Evolutionary conservation across 2,797 vertebrate species (phyloP).

Genomic region (Mastacembelus armatus): DNA sequence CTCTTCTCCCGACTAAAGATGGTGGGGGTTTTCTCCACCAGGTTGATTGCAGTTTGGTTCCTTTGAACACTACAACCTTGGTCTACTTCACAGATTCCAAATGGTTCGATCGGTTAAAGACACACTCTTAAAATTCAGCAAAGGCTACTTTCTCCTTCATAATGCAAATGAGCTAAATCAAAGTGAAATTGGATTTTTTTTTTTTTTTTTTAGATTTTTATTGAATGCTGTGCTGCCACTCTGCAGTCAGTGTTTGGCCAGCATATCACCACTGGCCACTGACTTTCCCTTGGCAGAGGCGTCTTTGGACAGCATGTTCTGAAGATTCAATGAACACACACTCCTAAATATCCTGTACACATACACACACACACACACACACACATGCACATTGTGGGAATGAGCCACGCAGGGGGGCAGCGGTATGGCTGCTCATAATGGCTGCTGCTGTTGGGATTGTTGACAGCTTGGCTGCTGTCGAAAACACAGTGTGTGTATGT

Average conservation of each 20-base stretch:
- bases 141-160: slow-evolving; percentile 24
- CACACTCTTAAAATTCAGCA: slow-evolving; percentile 11
- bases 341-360: slow-evolving; percentile 36
- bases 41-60: slow-evolving; percentile 39
- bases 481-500: neutral
- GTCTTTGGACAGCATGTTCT: slow-evolving; percentile 26
- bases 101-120: neutral
- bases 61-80: slow-evolving; percentile 41
- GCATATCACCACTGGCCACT: slow-evolving; percentile 8
- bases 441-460: slow-evolving; percentile 51
- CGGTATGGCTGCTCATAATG: slow-evolving; percentile 32
- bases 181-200: slow-evolving; percentile 18
- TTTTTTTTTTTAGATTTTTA: neutral
- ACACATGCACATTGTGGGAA: slow-evolving; percentile 21
- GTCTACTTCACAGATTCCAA: slow-evolving; percentile 25
- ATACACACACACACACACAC: slow-evolving; percentile 1
- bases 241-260: slow-evolving; percentile 18
- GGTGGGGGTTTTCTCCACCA: slow-evolving; percentile 16
- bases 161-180: slow-evolving; percentile 40
- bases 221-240: slow-evolving; percentile 24
- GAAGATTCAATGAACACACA: slow-evolving; percentile 40
- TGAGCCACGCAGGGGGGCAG: slow-evolving; percentile 18
- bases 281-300: slow-evolving; percentile 43
- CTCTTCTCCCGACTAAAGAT: slow-evolving; percentile 52
- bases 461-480: slow-evolving; percentile 56